A percentile compares a stretch with the other conserved stretches of the same genome.
Evolutionary conservation across 2,888 invertebrate species (phyloP).

Genomic region (Drosophila emarginata): DNA sequence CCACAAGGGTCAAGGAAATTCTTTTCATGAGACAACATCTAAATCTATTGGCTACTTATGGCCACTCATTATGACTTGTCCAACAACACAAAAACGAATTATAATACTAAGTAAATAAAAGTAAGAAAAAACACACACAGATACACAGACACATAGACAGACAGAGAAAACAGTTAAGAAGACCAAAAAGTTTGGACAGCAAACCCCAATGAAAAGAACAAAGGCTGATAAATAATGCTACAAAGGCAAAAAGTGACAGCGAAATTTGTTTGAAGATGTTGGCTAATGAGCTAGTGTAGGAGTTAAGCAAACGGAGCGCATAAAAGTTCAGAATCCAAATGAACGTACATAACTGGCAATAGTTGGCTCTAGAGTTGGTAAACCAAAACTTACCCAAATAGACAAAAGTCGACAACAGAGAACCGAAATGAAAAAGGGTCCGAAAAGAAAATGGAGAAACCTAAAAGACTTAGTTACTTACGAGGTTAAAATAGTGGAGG

Average conservation of each 20-base stretch:
- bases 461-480: slow-evolving; percentile 31
- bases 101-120: slow-evolving; percentile 17
- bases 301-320: slow-evolving; percentile 7
- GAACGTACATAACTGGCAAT: slow-evolving; percentile 6
- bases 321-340: slow-evolving; percentile 6
- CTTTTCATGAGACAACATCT: neutral
- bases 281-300: slow-evolving; percentile 36
- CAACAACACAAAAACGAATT: neutral
- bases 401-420: slow-evolving; percentile 17
- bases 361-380: slow-evolving; percentile 7
- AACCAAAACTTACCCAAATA: slow-evolving; percentile 30
- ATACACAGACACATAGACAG: slow-evolving; percentile 11
- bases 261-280: slow-evolving; percentile 35
- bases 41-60: slow-evolving; percentile 26
- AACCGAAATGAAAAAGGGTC: slow-evolving; percentile 16
- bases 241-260: slow-evolving; percentile 36
- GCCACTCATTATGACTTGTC: neutral
- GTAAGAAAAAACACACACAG: slow-evolving; percentile 15
- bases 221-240: slow-evolving; percentile 25
- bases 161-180: slow-evolving; percentile 26
- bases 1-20: neutral
- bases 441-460: neutral
- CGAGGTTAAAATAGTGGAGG: neutral
- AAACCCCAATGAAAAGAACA: slow-evolving; percentile 20
- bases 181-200: slow-evolving; percentile 5